Evolutionary conservation across 2,113 vertebrate genomes (phyloP).

Genomic region (Lampris megalopsis): DNA sequence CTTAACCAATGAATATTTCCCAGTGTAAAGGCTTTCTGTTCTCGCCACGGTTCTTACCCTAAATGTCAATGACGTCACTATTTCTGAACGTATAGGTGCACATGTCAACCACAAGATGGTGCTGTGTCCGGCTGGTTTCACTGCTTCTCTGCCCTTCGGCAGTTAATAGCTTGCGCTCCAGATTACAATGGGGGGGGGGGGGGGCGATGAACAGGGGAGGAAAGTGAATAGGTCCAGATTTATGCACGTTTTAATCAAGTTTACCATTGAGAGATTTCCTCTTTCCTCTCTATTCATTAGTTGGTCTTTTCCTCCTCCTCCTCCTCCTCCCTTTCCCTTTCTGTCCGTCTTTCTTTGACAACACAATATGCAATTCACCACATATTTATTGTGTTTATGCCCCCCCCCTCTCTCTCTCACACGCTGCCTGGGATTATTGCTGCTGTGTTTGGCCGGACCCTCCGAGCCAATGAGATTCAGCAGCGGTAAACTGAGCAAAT

Average conservation of each 20-base stretch:
- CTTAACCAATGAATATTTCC: too few species aligned
- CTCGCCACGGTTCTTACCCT: too few species aligned
- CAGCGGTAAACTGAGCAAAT: background rate
- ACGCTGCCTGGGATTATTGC: too few species aligned
- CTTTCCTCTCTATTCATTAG: background rate
- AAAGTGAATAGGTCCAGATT: background rate
- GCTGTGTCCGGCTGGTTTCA: background rate
- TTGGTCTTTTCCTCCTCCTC: background rate
- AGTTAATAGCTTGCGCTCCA: too few species aligned
- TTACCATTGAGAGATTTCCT: background rate
- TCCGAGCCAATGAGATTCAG: slow-evolving; percentile 10
- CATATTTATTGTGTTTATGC: too few species aligned
- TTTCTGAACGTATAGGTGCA: background rate
- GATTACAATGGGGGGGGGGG: too few species aligned
- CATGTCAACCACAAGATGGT: slow-evolving; percentile 59
- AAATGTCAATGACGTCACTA: too few species aligned
- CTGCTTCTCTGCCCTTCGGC: background rate
- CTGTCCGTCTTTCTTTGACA: background rate
- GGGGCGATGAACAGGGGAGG: background rate
- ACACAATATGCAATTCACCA: background rate
- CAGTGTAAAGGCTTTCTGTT: too few species aligned
- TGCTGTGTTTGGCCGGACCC: background rate
- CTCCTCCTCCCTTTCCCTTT: background rate
- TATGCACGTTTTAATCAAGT: background rate
- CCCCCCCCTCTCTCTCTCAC: too few species aligned